Base-by-base conservation (phyloP, 2,888 invertebrate genomes). In the Holacanthella duospinosa region DNA sequence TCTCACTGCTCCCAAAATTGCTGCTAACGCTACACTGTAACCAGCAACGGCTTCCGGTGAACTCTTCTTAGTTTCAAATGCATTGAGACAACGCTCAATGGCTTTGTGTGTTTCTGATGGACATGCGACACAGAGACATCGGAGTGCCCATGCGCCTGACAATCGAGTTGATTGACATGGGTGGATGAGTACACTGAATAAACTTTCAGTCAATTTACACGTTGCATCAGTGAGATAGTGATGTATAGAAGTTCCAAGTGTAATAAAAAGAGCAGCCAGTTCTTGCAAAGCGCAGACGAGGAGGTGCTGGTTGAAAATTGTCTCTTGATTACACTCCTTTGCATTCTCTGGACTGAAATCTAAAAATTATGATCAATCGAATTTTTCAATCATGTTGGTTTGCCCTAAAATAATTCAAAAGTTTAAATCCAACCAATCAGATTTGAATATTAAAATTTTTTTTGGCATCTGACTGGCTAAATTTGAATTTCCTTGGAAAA, bases 241-340 rank as follows among this genome's bases (percentile, higher is more conserved):
- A 74, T 90, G 87, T 2, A 95, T 91, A 0, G 95, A 91, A 0
- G 96, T 96, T n/a, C 95, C 95, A 21, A 99, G 82, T 67, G 91
- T 88, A 43, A 91, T 80, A 25, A 95, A 86, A 64, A 97, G 81
- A 74, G 89, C 88, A 1, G 94, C 93, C 60, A 96, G 86, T 78
- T 97, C 96, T 76, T 91, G 93, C 68, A 99, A 79, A 2, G 94
- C 93, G 76, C 96, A 96, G 1, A 95, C 92, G 44, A 93, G 77
- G 67, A 93, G 79, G 77, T 94, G 93, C 75, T 93, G 93, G 76
- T 91, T 89, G 77, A 91, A 91, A 26, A 91, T 77, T 0, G 91
- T 90, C 77, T 92, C 91, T 80, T 92, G 91, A 76, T 90, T 90
- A 66, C 87, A 88, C 76, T 93, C 91, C 77, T 92, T 92, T 16